These are phyloP conservation scores for Epistrophe grossulariae DNA, from an alignment of 2,888 invertebrate species.

Conservation along the genomic window DNA sequence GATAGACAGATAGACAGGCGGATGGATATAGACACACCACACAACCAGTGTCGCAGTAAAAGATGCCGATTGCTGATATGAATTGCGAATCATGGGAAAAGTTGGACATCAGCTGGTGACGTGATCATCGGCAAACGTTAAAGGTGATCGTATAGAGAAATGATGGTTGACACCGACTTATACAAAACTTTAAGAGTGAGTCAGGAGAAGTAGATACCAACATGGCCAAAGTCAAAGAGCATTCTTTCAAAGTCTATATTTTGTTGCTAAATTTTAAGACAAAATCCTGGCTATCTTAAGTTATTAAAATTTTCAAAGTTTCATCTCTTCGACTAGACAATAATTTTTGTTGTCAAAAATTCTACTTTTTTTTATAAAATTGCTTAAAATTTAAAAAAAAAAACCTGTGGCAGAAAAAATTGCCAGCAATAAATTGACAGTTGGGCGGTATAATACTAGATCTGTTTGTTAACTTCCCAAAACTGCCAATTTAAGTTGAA, in stretches of 20 bases:
- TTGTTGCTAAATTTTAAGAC: no score
- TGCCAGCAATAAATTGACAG: no score
- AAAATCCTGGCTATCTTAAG: no score
- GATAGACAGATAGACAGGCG: slow-evolving; percentile 50
- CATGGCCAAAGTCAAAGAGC: neutral
- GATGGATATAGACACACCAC: slow-evolving; percentile 51
- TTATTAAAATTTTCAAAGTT: no score
- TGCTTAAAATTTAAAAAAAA: no score
- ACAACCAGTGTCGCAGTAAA: slow-evolving; percentile 31
- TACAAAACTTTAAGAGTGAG: neutral
- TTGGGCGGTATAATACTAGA: no score
- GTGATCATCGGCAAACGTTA: slow-evolving; percentile 28
- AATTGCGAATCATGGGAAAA: slow-evolving; percentile 59
- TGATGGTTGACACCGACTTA: neutral
- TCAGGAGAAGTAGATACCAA: neutral
- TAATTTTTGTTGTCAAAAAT: no score
- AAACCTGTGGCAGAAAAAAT: no score
- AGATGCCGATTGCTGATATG: slow-evolving; percentile 35
- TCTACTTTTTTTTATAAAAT: no score
- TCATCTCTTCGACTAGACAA: no score
- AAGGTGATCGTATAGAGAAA: neutral
- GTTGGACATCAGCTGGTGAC: slow-evolving; percentile 55
- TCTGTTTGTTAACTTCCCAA: no score
- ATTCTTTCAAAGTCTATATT: neutral
- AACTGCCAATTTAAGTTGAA: no score